phyloP scores from a whole-genome alignment of 2,113 vertebrate species.

The Gnathonemus echidnorhynchus region DNA sequence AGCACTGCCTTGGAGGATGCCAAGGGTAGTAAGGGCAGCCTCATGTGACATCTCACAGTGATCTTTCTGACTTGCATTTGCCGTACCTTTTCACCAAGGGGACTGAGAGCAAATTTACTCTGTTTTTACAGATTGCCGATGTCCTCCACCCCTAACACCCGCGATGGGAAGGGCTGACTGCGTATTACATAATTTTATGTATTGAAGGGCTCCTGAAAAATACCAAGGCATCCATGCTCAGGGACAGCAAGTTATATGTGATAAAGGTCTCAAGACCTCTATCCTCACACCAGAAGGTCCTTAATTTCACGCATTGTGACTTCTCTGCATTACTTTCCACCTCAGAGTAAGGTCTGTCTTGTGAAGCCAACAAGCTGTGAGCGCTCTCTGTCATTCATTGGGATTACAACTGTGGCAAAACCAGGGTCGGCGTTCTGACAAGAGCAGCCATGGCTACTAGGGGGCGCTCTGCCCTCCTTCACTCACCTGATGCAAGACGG shows the following conservation, averaged over 20 bases:
- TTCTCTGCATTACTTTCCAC: background rate
- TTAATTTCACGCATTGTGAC: background rate
- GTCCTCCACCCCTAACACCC: background rate
- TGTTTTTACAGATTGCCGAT: background rate
- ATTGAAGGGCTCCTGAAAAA: background rate
- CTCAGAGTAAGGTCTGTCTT: background rate
- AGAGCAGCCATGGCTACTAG: background rate
- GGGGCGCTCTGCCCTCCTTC: background rate
- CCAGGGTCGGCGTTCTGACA: background rate
- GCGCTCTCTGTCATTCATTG: background rate
- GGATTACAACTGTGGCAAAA: background rate
- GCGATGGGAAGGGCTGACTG: background rate
- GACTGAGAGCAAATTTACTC: background rate
- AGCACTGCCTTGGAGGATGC: background rate
- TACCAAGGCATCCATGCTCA: background rate
- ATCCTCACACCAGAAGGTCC: background rate
- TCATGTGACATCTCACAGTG: no score
- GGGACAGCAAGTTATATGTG: background rate
- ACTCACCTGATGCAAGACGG: constrained; percentile 83
- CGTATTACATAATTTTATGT: background rate
- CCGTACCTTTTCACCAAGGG: background rate
- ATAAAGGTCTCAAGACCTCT: background rate
- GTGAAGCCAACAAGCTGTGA: background rate
- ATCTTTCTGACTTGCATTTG: background rate
- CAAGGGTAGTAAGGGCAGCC: no score